Evolutionary conservation across 1,140 invertebrate species (phyloP), one percentile per base, ranked within the genome.

Genomic region (Parasteatoda tepidariorum): DNA sequence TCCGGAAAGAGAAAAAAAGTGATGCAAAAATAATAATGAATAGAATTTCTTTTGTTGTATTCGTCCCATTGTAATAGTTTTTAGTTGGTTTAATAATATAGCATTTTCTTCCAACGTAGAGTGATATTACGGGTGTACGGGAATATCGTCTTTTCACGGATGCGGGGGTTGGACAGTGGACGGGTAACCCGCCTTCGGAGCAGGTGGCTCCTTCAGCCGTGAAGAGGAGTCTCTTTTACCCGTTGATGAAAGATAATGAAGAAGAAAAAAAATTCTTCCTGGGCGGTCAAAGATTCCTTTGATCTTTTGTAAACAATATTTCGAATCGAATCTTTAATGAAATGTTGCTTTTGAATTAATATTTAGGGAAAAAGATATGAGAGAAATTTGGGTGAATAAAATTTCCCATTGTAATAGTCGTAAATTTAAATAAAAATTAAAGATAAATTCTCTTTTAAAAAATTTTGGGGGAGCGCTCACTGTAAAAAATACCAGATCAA

Each of bases 141-240:
- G 18, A 59, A 59, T 26, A 59, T n/a, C 57, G 18, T 22, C 38
- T 48, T 18, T 48, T n/a, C 18, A 4, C 38, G 38, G 38, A 48
- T 59, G 57, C 57, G 57, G 57, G 24, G 57, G 48, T 62, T 41
- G 71, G 71, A 18, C 57, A 22, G 3, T 26, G 9, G 71, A n/a
- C n/a, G 59, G 57, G 59, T 55, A 26, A 30, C 33, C 33, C 74
- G 62, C 62, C 41, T 66, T 48, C 74, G 61, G 22, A 61, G 62
- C 74, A 78, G 74, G 74, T 78, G 74, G 59, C 34, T 54, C 30
- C 41, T 33, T 64, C 31, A 54, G 74, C 74, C 74, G 74, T 64
- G 57, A 66, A 66, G 15, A 22, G 34, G 64, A 59, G 61, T 22
- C 41, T 26, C 24, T 31, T n/a, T n/a, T 13, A 31, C 7, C 61